Evolutionary conservation across 2,797 vertebrate species (phyloP).

Genomic region (Manis pentadactyla): DNA sequence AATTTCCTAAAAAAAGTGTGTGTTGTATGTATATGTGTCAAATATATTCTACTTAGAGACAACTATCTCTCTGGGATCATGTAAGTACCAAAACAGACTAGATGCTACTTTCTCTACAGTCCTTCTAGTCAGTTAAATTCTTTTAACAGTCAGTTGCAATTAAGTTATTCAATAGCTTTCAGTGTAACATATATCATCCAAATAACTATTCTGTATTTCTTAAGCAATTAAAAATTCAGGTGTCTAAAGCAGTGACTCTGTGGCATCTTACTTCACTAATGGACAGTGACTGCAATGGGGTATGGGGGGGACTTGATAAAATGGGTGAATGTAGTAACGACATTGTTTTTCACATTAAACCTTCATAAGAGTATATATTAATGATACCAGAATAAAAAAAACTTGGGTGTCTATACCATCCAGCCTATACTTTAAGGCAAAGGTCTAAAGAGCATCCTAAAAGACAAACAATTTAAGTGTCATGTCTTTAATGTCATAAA

Average conservation of each 20-base stretch:
- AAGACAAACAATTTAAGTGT: neutral
- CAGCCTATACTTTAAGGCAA: neutral
- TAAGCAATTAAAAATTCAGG: conserved; percentile 18
- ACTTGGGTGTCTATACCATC: neutral
- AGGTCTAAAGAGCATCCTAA: neutral
- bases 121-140: neutral
- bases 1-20: conserved; percentile 7
- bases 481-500: neutral
- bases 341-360: too few relatives aligned
- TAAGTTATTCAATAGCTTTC: conserved; percentile 21
- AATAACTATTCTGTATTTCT: conserved; percentile 33
- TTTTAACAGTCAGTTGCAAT: conserved; percentile 1
- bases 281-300: too few relatives aligned
- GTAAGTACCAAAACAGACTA: neutral
- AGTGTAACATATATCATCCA: neutral
- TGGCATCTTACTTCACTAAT: too few relatives aligned
- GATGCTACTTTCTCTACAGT: neutral
- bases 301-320: too few relatives aligned
- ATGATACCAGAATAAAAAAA: neutral
- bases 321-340: too few relatives aligned
- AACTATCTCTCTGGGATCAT: conserved; percentile 7
- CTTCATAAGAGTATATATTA: too few relatives aligned
- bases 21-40: neutral
- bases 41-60: neutral
- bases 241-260: neutral